Conservation (phyloP, 1,140 invertebrate genomes). For the Idris sp. region DNA sequence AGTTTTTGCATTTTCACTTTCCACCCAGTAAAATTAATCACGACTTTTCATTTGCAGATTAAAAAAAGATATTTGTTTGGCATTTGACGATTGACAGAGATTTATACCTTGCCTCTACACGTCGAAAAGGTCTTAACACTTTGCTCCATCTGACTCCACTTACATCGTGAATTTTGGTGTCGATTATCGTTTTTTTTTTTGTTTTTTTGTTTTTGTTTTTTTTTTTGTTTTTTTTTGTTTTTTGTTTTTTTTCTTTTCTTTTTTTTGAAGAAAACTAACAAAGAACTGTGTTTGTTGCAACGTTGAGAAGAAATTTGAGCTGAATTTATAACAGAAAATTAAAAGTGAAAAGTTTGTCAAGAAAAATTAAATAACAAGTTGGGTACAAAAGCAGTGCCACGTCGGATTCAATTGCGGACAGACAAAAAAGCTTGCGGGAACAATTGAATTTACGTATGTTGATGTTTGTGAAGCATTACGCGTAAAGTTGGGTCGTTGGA, state of each 20-base stretch:
- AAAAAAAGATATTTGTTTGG: conserved; percentile 46
- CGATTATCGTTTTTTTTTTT: conserved; percentile 48
- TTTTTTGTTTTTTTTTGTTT: too few species aligned
- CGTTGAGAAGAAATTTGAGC: conserved; percentile 24
- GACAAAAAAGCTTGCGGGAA: conserved; percentile 27
- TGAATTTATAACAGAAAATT: too few species aligned
- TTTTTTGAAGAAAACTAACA: conserved; percentile 60
- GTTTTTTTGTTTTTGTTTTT: too few species aligned
- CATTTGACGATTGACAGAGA: conserved; percentile 53
- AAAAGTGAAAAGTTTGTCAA: too few species aligned
- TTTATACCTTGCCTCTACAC: conserved; percentile 55
- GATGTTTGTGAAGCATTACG: conserved; percentile 45
- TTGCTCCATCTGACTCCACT: conserved; percentile 50
- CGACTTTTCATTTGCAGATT: conserved; percentile 41
- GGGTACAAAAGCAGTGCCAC: conserved; percentile 20
- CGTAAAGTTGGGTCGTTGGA: conserved; percentile 41
- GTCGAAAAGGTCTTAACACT: conserved; percentile 53
- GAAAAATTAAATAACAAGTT: too few species aligned
- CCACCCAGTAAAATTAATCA: conserved; percentile 13
- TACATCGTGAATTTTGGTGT: conserved; percentile 44
- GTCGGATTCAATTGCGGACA: conserved; percentile 32
- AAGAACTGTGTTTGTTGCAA: conserved; percentile 77
- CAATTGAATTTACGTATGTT: conserved; percentile 41
- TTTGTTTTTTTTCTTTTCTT: too few species aligned
- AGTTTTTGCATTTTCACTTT: too few species aligned